Evolutionary conservation across 2,797 vertebrate species (phyloP).

Genomic region (Sebastes alutus): DNA sequence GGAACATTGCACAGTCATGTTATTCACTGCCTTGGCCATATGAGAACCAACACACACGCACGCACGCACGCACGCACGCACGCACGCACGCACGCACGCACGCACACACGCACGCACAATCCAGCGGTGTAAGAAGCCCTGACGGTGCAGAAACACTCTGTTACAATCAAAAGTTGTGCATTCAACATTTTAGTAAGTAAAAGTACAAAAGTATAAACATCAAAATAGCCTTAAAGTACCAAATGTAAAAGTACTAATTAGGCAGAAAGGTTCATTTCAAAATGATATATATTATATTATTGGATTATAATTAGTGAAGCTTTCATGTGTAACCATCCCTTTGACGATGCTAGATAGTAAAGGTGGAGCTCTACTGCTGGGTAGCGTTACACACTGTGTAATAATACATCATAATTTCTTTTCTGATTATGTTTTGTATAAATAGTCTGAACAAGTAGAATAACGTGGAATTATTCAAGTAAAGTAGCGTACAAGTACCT

Average conservation of each 20-base stretch:
- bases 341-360: background rate
- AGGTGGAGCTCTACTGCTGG: background rate
- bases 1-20: background rate
- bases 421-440: background rate
- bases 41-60: background rate
- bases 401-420: background rate
- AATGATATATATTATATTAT: too few relatives aligned
- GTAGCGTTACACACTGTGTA: background rate
- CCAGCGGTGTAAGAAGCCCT: too few relatives aligned
- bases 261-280: too few relatives aligned
- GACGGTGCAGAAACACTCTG: too few relatives aligned
- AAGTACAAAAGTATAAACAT: background rate
- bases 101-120: background rate
- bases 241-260: too few relatives aligned
- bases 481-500: background rate
- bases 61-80: background rate
- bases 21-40: background rate
- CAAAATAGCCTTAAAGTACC: too few relatives aligned
- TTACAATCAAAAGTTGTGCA: background rate
- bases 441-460: background rate
- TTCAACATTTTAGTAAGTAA: background rate
- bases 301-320: background rate
- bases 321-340: background rate
- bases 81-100: background rate
- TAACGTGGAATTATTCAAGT: background rate